These are phyloP conservation scores for Gallinago jamesoni DNA, from an alignment of 2,113 vertebrate genomes.

Conservation along the genomic window DNA sequence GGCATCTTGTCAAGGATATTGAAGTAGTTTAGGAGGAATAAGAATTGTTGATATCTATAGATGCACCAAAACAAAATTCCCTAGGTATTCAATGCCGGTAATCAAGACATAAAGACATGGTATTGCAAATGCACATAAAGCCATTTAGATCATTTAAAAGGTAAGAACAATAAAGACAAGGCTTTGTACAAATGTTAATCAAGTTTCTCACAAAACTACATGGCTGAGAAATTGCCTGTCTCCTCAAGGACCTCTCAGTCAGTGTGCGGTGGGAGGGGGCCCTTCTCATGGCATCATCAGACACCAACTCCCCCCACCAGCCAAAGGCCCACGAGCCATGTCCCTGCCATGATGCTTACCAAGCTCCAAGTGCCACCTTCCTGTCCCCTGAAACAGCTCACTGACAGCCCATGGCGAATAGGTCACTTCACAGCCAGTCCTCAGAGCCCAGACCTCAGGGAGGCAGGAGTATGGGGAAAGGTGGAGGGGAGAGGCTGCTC, in stretches of 20 bases:
- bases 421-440: neutral
- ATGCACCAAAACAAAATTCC: neutral
- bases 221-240: neutral
- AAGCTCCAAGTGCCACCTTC: neutral
- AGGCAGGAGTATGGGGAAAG: too few relatives aligned
- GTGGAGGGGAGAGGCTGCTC: neutral
- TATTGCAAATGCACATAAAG: slow-evolving; percentile 5
- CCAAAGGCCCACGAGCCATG: neutral
- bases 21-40: slow-evolving; percentile 38
- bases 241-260: neutral
- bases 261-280: rapidly evolving
- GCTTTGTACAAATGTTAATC: slow-evolving; percentile 9
- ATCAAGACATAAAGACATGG: neutral
- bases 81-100: slow-evolving; percentile 21
- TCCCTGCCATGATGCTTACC: neutral
- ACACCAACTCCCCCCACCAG: neutral
- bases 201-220: slow-evolving; percentile 36
- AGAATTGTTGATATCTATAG: neutral
- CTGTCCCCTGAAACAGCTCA: neutral
- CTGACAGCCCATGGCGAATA: rapidly evolving
- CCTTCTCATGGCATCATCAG: neutral
- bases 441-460: neutral
- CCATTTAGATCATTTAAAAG: neutral
- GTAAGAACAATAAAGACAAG: slow-evolving; percentile 11
- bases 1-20: slow-evolving; percentile 31